Conservation (phyloP, 2,888 invertebrate species). For the Eilema caniola region DNA sequence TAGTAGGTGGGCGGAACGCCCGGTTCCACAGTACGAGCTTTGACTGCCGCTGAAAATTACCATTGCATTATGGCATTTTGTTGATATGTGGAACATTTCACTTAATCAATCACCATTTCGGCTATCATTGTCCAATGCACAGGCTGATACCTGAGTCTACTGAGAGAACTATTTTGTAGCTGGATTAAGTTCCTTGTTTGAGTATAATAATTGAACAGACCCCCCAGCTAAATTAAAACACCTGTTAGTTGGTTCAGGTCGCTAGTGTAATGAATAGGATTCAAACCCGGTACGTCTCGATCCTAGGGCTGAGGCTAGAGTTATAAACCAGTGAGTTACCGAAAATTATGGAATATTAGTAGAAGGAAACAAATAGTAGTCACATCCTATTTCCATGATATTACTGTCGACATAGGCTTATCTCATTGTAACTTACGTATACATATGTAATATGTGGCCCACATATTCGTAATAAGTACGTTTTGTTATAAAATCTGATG, state of each 20-base stretch:
- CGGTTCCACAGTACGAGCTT: background rate
- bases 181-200: background rate
- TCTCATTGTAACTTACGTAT: constrained; percentile 27
- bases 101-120: background rate
- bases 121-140: background rate
- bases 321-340: background rate
- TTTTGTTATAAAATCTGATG: constrained; percentile 40
- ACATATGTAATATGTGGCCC: background rate
- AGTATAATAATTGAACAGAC: no score
- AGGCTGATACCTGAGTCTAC: background rate
- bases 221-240: no score
- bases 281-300: background rate
- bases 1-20: no score
- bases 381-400: constrained; percentile 31
- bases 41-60: background rate
- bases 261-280: background rate
- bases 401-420: constrained; percentile 30
- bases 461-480: constrained; percentile 26
- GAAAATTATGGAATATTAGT: background rate
- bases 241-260: no score
- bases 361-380: constrained; percentile 33
- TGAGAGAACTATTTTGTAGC: background rate
- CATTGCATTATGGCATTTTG: background rate
- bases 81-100: background rate
- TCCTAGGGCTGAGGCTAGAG: background rate